Base-by-base conservation (phyloP, 2,888 invertebrate species). In the Drosophila rubida region DNA sequence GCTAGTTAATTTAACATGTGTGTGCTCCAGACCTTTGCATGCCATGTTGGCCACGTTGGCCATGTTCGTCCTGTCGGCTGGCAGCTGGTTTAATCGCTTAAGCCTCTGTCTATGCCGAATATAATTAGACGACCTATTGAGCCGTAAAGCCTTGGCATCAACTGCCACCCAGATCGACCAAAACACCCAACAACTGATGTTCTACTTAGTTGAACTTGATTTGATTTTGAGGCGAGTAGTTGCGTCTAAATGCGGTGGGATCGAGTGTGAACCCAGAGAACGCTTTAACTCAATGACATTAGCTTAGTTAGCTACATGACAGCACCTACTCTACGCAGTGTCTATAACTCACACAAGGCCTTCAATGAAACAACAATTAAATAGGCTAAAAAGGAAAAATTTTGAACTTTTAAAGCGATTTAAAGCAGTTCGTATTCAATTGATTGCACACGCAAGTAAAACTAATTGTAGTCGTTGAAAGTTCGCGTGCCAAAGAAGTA, bases 81-180 rank as follows among this genome's bases (percentile, higher is more conserved):
- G 14, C 48, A 37, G 54, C 19, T 59, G 45, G 11, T 5, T 59
- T 59, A 59, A 44, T 45, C 69, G 50, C 13, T 49, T 35, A 30
- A 59, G 58, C 60, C 55, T 39, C 37, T 23, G 30, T 42, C 67
- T 44, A 53, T 39, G 59, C 51, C 58, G 42, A 69, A 80, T 64
- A 74, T 88, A 84, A 84, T 84, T 88, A 84, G 87, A 67, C 67
- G 50, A 59, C 44, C 67, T 73, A 88, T 70, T 88, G 66, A 87
- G 75, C 77, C 75, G 88, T 77, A 67, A 78, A 88, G 69, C 67
- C 64, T 61, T 44, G 54, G 59, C 70, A 64, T 51, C 49, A 51
- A 42, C 30, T 37, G 49, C 22, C 39, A 30, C 23, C 35, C 30
- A 25, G n/a, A 27, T 2, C n/a, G 32, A n/a, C 32, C 32, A 25